Percentiles rank a stretch among this genome's conserved stretches.
Conservation (phyloP, 1,140 invertebrate genomes). For the Reticulitermes speratus region DNA sequence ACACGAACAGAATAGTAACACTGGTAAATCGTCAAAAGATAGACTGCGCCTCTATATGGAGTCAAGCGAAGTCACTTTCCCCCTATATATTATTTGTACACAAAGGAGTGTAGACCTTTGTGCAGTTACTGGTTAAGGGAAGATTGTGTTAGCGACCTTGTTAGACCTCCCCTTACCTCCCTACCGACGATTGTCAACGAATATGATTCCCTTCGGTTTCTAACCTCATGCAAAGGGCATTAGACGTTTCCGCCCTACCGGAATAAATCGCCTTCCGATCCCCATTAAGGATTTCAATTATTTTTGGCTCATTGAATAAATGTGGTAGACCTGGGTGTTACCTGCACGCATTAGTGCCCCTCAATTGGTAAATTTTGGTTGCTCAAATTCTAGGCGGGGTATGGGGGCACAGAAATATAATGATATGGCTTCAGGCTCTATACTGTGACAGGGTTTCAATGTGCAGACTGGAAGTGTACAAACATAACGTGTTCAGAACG, state of each 20-base stretch:
- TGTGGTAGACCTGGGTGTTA: too few species aligned
- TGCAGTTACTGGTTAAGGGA: neutral
- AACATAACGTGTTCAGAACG: too few species aligned
- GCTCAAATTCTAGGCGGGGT: too few species aligned
- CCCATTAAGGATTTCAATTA: neutral
- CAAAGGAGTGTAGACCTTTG: constrained; percentile 7
- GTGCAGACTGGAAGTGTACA: too few species aligned
- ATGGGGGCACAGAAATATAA: too few species aligned
- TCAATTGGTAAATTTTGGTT: too few species aligned
- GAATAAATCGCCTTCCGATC: neutral
- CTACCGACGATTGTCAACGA: too few species aligned
- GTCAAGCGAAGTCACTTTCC: neutral
- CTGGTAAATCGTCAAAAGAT: constrained; percentile 22
- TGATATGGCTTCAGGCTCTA: too few species aligned
- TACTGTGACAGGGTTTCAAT: too few species aligned
- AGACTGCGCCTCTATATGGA: neutral
- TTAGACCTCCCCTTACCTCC: neutral
- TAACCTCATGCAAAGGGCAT: neutral
- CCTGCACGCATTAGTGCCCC: too few species aligned
- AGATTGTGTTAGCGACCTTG: neutral
- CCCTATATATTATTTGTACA: constrained; percentile 27
- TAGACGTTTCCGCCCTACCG: neutral
- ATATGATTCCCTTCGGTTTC: neutral
- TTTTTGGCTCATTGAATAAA: neutral
- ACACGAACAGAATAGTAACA: neutral